Evolutionary conservation across 2,888 invertebrate genomes (phyloP).

Genomic region (Synanthedon tipuliformis): DNA sequence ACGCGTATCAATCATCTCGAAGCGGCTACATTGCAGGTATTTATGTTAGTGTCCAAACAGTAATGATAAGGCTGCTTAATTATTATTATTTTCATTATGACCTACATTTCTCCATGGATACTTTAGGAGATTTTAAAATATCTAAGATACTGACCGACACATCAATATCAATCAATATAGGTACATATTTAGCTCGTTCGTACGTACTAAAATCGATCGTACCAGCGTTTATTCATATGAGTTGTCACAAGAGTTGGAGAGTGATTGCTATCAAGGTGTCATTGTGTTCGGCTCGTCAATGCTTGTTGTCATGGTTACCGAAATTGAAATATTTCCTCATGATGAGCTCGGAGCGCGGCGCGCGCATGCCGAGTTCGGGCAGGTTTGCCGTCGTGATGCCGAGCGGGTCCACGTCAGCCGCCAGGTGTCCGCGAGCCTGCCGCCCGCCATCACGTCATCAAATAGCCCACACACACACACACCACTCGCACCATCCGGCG

Average conservation of each 20-base stretch:
- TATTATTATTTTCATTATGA: too few species aligned
- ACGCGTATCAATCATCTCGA: too few species aligned
- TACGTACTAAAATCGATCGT: too few species aligned
- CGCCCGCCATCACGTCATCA: slow-evolving; percentile 47
- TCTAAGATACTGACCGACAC: too few species aligned
- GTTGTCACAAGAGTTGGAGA: slow-evolving; percentile 4
- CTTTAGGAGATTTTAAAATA: too few species aligned
- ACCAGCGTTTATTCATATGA: slow-evolving; percentile 1
- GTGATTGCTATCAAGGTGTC: slow-evolving; percentile 33
- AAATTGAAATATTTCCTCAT: slow-evolving; percentile 71
- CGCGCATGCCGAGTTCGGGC: slow-evolving; percentile 64
- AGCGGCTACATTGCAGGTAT: too few species aligned
- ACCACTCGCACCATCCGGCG: slow-evolving; percentile 20
- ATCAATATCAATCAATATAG: too few species aligned
- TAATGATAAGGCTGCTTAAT: too few species aligned
- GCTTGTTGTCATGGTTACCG: slow-evolving; percentile 47
- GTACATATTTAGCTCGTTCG: too few species aligned
- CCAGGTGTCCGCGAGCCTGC: slow-evolving; percentile 94
- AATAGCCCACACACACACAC: slow-evolving; percentile 29
- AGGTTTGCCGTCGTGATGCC: slow-evolving; percentile 84
- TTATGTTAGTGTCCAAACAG: too few species aligned
- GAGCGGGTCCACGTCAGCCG: slow-evolving; percentile 93
- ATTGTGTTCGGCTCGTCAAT: slow-evolving; percentile 17
- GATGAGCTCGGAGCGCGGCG: slow-evolving; percentile 65
- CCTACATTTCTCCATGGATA: too few species aligned